Evolutionary conservation across 2,113 vertebrate species (phyloP).

Genomic region (Spilogale gracilis): DNA sequence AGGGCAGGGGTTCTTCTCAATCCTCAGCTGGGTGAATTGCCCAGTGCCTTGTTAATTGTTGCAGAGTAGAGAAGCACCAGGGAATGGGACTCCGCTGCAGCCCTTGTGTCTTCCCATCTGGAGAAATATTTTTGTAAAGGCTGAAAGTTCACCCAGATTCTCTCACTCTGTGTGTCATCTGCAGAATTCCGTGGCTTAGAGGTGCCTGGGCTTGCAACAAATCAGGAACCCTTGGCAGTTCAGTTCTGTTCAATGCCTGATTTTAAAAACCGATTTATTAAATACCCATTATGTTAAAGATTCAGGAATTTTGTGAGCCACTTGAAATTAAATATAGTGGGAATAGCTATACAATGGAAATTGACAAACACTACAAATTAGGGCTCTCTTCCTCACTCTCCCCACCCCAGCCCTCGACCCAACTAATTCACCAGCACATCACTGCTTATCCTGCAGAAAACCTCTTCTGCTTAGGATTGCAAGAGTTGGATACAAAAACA

Average conservation of each 20-base stretch:
- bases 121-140: background rate
- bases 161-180: background rate
- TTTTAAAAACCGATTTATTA: background rate
- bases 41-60: background rate
- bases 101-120: background rate
- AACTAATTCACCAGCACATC: background rate
- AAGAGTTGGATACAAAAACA: background rate
- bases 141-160: background rate
- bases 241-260: background rate
- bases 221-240: background rate
- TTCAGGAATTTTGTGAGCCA: conserved; percentile 10
- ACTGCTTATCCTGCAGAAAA: background rate
- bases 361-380: background rate
- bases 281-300: background rate
- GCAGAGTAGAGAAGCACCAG: background rate
- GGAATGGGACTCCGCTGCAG: background rate
- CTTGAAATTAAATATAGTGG: conserved; percentile 5
- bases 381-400: background rate
- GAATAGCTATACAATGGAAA: background rate
- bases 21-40: background rate
- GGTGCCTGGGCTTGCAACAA: background rate
- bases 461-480: background rate
- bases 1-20: background rate
- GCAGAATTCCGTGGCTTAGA: background rate
- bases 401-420: accelerated